These are phyloP conservation scores for Athene cunicularia DNA, from an alignment of 2,113 vertebrate genomes.

Conservation along the genomic window DNA sequence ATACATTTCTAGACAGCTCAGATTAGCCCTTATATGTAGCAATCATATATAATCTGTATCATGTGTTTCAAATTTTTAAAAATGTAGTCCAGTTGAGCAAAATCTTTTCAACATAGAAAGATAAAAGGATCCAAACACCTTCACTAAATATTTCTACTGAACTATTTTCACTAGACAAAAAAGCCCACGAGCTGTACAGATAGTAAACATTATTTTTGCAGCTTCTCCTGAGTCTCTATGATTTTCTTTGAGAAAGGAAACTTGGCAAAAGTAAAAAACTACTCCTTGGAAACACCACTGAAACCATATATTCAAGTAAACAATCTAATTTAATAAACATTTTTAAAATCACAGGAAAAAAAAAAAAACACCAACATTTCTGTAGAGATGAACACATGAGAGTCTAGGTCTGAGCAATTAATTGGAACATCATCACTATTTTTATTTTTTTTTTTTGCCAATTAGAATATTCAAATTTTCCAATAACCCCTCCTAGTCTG, in stretches of 20 bases:
- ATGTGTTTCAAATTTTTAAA: not conserved
- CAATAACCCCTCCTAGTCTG: not conserved
- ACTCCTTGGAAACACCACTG: not conserved
- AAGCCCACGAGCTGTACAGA: rapidly evolving
- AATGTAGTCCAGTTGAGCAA: not conserved
- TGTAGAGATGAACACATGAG: not conserved
- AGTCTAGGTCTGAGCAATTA: not conserved
- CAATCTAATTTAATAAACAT: not conserved
- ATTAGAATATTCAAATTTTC: not conserved
- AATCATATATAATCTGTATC: not conserved
- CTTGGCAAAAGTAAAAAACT: not conserved
- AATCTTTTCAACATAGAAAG: not conserved
- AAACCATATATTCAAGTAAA: not conserved
- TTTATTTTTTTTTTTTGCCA: not conserved
- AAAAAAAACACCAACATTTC: not conserved
- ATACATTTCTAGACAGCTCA: not conserved
- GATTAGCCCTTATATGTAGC: not conserved
- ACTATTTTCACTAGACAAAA: not conserved
- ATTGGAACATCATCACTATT: not conserved
- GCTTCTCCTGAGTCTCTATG: not conserved
- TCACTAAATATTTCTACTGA: not conserved
- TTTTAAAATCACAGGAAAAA: not conserved
- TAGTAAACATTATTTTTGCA: not conserved
- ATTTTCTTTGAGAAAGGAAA: not conserved
- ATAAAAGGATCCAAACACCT: not conserved